These are phyloP conservation scores for Cyprinodon tularosa DNA, from an alignment of 2,113 vertebrate genomes.

Conservation along the genomic window DNA sequence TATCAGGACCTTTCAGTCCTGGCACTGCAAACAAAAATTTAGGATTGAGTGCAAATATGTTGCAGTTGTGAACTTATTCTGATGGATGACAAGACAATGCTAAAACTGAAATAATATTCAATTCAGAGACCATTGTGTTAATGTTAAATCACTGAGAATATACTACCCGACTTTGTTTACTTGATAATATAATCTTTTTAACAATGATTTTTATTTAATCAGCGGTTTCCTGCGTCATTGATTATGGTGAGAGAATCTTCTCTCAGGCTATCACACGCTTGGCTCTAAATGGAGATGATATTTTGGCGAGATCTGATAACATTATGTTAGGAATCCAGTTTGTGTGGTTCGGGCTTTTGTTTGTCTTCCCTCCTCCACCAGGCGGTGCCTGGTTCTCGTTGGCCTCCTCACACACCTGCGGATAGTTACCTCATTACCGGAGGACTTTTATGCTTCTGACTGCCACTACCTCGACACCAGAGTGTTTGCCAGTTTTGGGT, in stretches of 20 bases:
- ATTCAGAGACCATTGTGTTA: not conserved
- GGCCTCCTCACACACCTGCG: too few relatives aligned
- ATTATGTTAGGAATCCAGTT: too few relatives aligned
- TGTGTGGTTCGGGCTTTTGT: too few relatives aligned
- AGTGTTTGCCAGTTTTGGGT: too few relatives aligned
- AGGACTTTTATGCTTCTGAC: too few relatives aligned
- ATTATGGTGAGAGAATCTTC: not conserved
- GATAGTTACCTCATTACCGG: too few relatives aligned
- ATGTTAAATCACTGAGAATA: not conserved
- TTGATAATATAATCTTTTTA: not conserved
- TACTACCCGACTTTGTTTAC: slow-evolving; percentile 15
- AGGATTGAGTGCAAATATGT: slow-evolving; percentile 17
- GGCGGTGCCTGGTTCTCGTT: too few relatives aligned
- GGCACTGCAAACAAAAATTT: slow-evolving; percentile 15
- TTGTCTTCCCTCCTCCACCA: too few relatives aligned
- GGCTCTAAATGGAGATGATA: not conserved
- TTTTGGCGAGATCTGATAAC: too few relatives aligned
- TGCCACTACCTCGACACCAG: too few relatives aligned
- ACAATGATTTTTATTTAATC: slow-evolving; percentile 6
- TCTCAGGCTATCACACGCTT: slow-evolving; percentile 17
- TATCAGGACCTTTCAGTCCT: slow-evolving; percentile 14
- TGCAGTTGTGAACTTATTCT: slow-evolving; percentile 39
- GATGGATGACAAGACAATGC: slow-evolving; percentile 20
- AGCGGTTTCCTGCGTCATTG: slow-evolving; percentile 6
- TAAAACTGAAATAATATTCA: not conserved